Conservation (phyloP, 1,140 invertebrate species). For the Penaeus chinensis region DNA sequence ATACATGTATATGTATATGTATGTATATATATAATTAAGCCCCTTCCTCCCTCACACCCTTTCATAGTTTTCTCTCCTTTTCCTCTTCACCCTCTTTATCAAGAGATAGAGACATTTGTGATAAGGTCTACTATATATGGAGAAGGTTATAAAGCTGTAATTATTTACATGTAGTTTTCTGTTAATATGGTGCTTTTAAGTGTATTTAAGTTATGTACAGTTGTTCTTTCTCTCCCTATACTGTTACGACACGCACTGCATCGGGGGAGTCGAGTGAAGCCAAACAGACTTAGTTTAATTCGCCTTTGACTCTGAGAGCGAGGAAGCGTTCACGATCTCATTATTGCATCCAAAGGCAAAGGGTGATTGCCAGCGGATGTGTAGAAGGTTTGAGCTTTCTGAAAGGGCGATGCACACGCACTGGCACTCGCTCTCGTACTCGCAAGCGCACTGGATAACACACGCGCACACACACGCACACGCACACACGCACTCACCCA, state of each 20-base stretch:
- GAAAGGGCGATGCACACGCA: too few species aligned
- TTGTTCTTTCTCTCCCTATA: not conserved
- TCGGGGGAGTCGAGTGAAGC: too few species aligned
- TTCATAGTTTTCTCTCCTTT: not conserved
- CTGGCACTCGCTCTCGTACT: not conserved
- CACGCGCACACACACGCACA: not conserved
- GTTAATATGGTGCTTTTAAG: not conserved
- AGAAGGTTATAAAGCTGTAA: not conserved
- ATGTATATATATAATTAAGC: not conserved
- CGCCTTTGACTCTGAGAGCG: too few species aligned
- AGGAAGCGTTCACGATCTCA: too few species aligned
- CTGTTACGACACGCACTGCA: too few species aligned
- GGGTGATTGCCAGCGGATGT: too few species aligned
- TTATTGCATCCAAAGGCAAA: too few species aligned
- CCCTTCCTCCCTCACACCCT: not conserved
- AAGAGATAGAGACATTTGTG: not conserved
- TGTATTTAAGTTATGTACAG: not conserved
- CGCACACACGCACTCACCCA: not conserved
- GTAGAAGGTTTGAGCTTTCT: too few species aligned
- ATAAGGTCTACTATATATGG: not conserved
- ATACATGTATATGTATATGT: slow-evolving; percentile 3
- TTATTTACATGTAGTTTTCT: not conserved
- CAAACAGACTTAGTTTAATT: too few species aligned
- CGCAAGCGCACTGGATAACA: too few species aligned
- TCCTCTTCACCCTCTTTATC: too few species aligned